Percentiles rank a stretch among this genome's conserved stretches.
These are phyloP conservation scores for Pyrrhia umbra DNA, from an alignment of 2,888 invertebrate species.

Conservation along the genomic window DNA sequence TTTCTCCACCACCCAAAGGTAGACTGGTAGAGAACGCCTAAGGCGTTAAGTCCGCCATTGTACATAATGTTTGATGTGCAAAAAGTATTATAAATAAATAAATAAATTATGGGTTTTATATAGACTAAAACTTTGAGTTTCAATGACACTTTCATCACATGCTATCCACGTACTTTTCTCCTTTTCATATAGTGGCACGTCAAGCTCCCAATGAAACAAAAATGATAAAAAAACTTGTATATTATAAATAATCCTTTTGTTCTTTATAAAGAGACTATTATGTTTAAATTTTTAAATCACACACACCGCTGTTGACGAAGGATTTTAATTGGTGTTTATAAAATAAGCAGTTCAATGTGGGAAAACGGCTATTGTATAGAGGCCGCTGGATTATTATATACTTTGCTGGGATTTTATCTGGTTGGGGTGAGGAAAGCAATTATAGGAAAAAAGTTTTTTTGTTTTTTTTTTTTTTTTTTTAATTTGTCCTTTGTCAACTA, in stretches of 20 bases:
- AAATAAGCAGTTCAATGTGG: conserved; percentile 14
- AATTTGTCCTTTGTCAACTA: neutral
- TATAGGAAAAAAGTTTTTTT: neutral
- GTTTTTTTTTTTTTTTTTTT: neutral
- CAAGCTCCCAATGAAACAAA: neutral
- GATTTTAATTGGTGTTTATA: conserved; percentile 24
- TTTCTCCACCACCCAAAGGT: too few species aligned
- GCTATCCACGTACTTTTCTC: too few species aligned
- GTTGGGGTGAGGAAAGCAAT: neutral
- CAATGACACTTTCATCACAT: too few species aligned
- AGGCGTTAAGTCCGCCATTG: too few species aligned
- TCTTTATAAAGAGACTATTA: neutral
- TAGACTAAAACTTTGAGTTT: too few species aligned
- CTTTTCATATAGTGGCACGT: neutral
- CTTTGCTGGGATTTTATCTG: neutral
- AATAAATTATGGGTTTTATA: too few species aligned
- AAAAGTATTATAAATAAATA: too few species aligned
- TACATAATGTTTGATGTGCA: too few species aligned
- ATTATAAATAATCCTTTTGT: neutral
- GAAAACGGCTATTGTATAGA: conserved; percentile 1
- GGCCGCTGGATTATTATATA: neutral
- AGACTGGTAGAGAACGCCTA: too few species aligned
- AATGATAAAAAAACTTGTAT: neutral
- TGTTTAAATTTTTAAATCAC: conserved; percentile 15
- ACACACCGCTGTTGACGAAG: neutral